Conservation (phyloP, 2,888 invertebrate species). For the Amiota communis region DNA sequence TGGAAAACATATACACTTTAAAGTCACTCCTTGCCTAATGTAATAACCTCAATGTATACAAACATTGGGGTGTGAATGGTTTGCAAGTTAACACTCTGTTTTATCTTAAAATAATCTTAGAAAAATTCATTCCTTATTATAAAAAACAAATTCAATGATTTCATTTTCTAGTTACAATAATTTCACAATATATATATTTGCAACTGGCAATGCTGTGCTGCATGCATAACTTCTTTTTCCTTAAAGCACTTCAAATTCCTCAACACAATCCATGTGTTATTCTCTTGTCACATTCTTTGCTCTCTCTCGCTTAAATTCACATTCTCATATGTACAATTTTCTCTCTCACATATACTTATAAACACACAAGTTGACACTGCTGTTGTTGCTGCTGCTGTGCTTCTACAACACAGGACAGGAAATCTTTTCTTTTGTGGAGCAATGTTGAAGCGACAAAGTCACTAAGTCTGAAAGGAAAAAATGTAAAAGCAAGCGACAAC, state of each 20-base stretch:
- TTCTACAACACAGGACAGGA: slow-evolving; percentile 44
- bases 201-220: slow-evolving; percentile 10
- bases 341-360: not conserved
- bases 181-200: not conserved
- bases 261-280: too few species aligned
- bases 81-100: too few species aligned
- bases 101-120: too few species aligned
- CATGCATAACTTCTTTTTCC: not conserved
- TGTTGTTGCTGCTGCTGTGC: too few species aligned
- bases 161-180: too few species aligned
- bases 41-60: too few species aligned
- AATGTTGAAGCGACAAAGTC: slow-evolving; percentile 47
- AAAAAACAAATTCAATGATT: too few species aligned
- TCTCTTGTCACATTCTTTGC: too few species aligned
- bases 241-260: not conserved
- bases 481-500: not conserved
- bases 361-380: not conserved
- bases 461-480: slow-evolving; percentile 44
- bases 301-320: slow-evolving; percentile 9
- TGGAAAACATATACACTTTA: too few species aligned
- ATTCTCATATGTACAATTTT: not conserved
- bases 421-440: slow-evolving; percentile 49
- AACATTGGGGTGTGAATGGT: too few species aligned
- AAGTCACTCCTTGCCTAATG: too few species aligned
- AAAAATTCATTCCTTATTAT: too few species aligned